These are phyloP conservation scores for Ploceus nigricollis DNA, from an alignment of 2,113 vertebrate genomes.

Conservation along the genomic window DNA sequence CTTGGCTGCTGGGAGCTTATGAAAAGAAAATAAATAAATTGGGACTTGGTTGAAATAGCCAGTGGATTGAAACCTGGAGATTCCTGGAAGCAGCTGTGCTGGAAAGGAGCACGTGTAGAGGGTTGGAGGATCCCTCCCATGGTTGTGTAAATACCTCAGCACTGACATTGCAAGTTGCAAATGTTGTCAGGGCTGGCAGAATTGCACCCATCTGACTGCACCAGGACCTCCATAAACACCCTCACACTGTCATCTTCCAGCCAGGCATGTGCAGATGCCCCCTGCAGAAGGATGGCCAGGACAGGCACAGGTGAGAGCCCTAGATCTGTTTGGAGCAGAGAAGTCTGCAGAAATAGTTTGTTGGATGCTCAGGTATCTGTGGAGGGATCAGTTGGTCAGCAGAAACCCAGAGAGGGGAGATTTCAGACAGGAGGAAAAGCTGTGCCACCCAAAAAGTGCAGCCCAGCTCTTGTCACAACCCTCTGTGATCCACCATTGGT, in stretches of 20 bases:
- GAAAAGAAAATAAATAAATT: neutral
- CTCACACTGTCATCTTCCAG: neutral
- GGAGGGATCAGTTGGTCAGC: rapidly evolving
- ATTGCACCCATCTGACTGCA: neutral
- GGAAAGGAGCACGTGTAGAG: neutral
- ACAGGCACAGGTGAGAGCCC: neutral
- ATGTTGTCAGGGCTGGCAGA: neutral
- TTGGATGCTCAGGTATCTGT: neutral
- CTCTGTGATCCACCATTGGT: neutral
- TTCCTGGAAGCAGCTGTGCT: neutral
- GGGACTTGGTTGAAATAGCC: neutral
- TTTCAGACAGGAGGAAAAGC: neutral
- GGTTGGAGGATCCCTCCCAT: neutral
- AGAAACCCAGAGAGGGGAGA: neutral
- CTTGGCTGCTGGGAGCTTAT: neutral
- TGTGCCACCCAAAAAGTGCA: neutral
- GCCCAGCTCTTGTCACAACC: neutral
- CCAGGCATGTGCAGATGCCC: neutral
- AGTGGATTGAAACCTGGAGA: neutral
- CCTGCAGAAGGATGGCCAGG: neutral
- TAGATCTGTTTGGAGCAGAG: neutral
- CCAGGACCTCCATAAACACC: neutral
- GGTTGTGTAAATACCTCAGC: neutral
- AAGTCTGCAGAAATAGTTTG: neutral
- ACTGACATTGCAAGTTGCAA: neutral